Percentiles rank a stretch among this genome's conserved stretches.
These are phyloP conservation scores for Seriola quinqueradiata DNA, from an alignment of 2,113 vertebrate species.

Conservation along the genomic window DNA sequence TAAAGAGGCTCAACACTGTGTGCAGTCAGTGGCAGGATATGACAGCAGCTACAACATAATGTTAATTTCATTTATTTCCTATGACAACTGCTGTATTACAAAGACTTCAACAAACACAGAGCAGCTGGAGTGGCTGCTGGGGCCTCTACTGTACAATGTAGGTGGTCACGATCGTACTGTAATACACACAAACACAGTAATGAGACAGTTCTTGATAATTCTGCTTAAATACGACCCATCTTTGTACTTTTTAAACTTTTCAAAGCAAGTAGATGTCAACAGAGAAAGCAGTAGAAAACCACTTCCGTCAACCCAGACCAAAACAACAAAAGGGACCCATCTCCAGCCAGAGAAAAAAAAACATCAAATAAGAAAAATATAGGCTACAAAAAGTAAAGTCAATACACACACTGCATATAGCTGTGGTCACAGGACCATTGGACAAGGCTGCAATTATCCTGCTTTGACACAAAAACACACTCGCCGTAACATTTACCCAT, in stretches of 20 bases:
- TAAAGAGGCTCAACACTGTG: background rate
- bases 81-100: slow-evolving; percentile 63
- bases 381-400: slow-evolving; percentile 46
- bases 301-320: slow-evolving; percentile 33
- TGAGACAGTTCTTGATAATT: slow-evolving; percentile 13
- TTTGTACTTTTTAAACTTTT: slow-evolving; percentile 16
- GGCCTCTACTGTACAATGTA: slow-evolving; percentile 64
- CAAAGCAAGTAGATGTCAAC: slow-evolving; percentile 31
- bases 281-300: slow-evolving; percentile 36
- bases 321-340: slow-evolving; percentile 25
- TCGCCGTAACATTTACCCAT: slow-evolving; percentile 62
- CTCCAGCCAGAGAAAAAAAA: slow-evolving; percentile 20
- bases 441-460: slow-evolving; percentile 71
- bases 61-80: slow-evolving; percentile 66
- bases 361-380: slow-evolving; percentile 49
- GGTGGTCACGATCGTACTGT: slow-evolving; percentile 58
- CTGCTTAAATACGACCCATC: slow-evolving; percentile 12
- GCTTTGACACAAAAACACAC: slow-evolving; percentile 54
- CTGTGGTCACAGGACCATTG: slow-evolving; percentile 52
- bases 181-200: slow-evolving; percentile 15
- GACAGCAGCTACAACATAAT: slow-evolving; percentile 39
- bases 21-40: slow-evolving; percentile 27
- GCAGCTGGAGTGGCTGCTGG: slow-evolving; percentile 66
- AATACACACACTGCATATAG: slow-evolving; percentile 54
- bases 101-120: slow-evolving; percentile 56